A percentile compares a stretch with the other conserved stretches of the same genome.
Evolutionary conservation across 2,113 vertebrate genomes (phyloP).

Genomic region (Columbina picui): DNA sequence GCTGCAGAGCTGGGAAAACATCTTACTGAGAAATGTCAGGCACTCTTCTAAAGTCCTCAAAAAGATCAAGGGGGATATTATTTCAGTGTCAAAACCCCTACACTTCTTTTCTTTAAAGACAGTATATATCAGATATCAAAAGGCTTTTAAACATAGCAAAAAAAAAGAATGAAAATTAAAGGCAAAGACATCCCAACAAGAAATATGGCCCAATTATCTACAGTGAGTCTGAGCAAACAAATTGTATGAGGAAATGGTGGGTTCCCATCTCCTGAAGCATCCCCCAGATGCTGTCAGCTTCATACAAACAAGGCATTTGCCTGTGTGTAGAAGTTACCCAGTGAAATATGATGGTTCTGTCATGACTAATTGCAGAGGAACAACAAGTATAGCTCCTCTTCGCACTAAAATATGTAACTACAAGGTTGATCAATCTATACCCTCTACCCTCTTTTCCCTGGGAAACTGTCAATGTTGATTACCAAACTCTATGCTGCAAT

Average conservation of each 20-base stretch:
- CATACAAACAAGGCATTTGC: neutral
- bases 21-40: neutral
- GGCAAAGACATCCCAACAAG: neutral
- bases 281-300: neutral
- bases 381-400: neutral
- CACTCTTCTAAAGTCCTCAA: neutral
- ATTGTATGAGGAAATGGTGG: neutral
- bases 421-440: neutral
- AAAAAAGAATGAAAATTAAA: neutral
- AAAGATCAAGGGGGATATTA: neutral
- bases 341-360: neutral
- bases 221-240: neutral
- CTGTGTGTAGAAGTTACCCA: neutral
- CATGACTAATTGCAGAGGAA: neutral
- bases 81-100: neutral
- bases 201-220: neutral
- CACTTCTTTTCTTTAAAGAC: neutral
- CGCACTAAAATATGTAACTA: neutral
- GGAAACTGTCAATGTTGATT: neutral
- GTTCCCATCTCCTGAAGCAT: neutral
- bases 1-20: neutral
- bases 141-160: neutral
- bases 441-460: neutral
- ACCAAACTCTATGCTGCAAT: neutral
- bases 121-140: slow-evolving; percentile 7